These are phyloP conservation scores for Diadegma fenestrale DNA, from an alignment of 2,888 invertebrate genomes.

Conservation along the genomic window DNA sequence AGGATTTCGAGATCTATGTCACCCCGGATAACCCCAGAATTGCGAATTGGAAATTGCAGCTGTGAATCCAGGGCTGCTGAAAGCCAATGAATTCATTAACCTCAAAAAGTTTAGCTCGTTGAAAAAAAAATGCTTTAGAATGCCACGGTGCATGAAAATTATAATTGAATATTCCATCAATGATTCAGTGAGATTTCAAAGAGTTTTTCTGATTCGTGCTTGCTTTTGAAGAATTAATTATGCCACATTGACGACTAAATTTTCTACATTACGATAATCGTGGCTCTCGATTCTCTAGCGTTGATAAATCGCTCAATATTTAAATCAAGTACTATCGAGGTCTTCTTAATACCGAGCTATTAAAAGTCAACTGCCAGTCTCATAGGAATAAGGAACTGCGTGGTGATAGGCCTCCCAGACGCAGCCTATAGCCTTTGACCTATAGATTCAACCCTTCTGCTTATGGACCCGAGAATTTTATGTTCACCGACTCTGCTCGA, in stretches of 20 bases:
- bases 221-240: not conserved
- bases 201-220: not conserved
- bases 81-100: conserved; percentile 21
- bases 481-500: conserved; percentile 50
- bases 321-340: not conserved
- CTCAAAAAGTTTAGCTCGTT: not conserved
- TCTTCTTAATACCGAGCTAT: not conserved
- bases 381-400: conserved; percentile 13
- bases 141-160: not conserved
- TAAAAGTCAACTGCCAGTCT: not conserved
- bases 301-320: not conserved
- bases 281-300: not conserved
- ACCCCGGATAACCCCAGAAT: conserved; percentile 8
- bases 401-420: conserved; percentile 12
- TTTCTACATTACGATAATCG: not conserved
- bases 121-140: not conserved
- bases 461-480: conserved; percentile 45
- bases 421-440: conserved; percentile 5
- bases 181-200: not conserved
- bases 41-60: not conserved
- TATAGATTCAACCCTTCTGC: conserved; percentile 27
- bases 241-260: not conserved
- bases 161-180: not conserved
- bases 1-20: conserved; percentile 2
- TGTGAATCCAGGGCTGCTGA: not conserved